Evolutionary conservation across 1,140 invertebrate genomes (phyloP), one percentile per base, ranked within the genome.

Genomic region (Cepaea nemoralis): DNA sequence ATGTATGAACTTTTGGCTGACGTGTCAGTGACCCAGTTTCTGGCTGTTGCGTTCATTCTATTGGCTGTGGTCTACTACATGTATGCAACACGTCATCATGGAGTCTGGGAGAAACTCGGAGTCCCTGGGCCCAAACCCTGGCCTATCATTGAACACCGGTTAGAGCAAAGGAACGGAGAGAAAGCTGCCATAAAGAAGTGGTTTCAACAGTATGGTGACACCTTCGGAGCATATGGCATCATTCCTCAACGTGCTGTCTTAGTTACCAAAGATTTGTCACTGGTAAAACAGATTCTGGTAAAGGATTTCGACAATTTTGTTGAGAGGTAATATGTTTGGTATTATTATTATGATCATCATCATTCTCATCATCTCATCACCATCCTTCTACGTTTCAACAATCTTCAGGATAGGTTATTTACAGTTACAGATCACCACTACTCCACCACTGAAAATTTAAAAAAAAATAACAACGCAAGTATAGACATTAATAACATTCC

Each of bases 301-400:
- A 75, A 75, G 48, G 73, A 75, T 50, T 75, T 75, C 31, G 73
- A 75, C 24, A 75, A 75, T 22, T 75, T 75, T 50, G 31, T 75
- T 24, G 40, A 45, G 6, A 75, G 73, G 73, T 70, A 70, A 70
- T 24, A 70, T 22, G 6, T 6, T 69, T 27, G 37, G 8, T 45
- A 45, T n/a, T n/a, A n/a, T n/a, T n/a, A n/a, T n/a, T n/a, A n/a
- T n/a, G n/a, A n/a, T n/a, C n/a, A n/a, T n/a, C n/a, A n/a, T n/a
- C n/a, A n/a, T n/a, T n/a, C n/a, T n/a, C n/a, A n/a, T n/a, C n/a
- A n/a, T n/a, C n/a, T n/a, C n/a, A n/a, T n/a, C n/a, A n/a, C n/a
- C n/a, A n/a, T n/a, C n/a, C n/a, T n/a, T n/a, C n/a, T n/a, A n/a
- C n/a, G n/a, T n/a, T n/a, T n/a, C n/a, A n/a, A n/a, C n/a, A n/a